Base-by-base conservation (phyloP, 2,797 vertebrate genomes). In the Sitta carolinensis region DNA sequence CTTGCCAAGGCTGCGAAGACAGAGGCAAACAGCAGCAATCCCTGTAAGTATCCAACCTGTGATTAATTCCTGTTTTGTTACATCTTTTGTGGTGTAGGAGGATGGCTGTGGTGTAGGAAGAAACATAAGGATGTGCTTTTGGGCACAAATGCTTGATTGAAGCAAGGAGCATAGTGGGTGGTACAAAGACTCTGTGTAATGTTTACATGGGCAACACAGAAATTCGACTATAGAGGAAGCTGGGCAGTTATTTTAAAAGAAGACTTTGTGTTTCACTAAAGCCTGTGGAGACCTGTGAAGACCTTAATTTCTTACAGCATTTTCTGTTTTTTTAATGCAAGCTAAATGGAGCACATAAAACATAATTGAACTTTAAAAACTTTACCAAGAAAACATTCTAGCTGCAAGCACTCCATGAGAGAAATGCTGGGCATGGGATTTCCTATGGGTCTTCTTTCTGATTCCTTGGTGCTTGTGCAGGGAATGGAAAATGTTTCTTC, bases 1-100 rank as follows among this genome's bases (percentile, higher is more conserved):
- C 96, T 97, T 34, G 89, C 96, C 91, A 99, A 99, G 96, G 97
- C 97, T 80, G 96, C 81, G 42, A 99, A 98, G 96, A 98, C 97
- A 84, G 98, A 98, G 27, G 93, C 97, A 40, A 97, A 97, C 75
- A 97, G 97, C 95, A 98, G 96, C 86, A 96, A 95, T 79, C 98
- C 98, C 85, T 98, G 98, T 98, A 97, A 98, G 98, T 98, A 93
- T n/a, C 64, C 40, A 94, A 67, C 42, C 52, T 76, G 6, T 50
- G 69, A 75, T 86, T 87, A 93, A 79, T 87, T 90, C 72, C 50
- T 74, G 13, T 68, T 70, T 55, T 81, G 66, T 84, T 82, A 52
- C 34, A 36, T 94, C 87, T 94, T 84, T 68, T 54, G 80, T 51
- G 66, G 47, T 7, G 79, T 89, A 36, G 93, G 93, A 93, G 90